phyloP scores from a whole-genome alignment of 2,888 invertebrate species.

The Gryllus longicercus region DNA sequence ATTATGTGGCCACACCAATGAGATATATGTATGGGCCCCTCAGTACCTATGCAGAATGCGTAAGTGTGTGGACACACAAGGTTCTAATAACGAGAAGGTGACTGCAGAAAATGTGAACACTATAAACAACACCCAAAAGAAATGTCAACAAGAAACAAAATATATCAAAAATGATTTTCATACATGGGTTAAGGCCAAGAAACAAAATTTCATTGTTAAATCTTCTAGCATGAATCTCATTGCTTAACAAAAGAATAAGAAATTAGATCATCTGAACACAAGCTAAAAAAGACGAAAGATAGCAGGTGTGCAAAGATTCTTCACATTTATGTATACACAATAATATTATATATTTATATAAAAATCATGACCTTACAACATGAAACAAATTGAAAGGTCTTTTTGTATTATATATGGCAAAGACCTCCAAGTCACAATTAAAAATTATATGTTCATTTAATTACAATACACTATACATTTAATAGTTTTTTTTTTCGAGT shows the following conservation, averaged over 20 bases:
- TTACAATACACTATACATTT: neutral
- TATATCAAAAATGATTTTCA: neutral
- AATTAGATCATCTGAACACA: neutral
- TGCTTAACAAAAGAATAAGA: neutral
- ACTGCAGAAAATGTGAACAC: neutral
- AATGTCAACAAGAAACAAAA: neutral
- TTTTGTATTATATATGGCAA: constrained; percentile 21
- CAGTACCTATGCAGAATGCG: neutral
- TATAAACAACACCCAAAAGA: neutral
- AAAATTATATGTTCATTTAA: neutral
- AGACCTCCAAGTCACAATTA: neutral
- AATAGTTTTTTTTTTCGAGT: constrained; percentile 23
- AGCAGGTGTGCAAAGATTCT: neutral
- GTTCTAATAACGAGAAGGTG: constrained; percentile 1
- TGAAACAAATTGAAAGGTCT: constrained; percentile 17
- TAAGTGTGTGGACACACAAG: neutral
- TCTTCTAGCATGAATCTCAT: neutral
- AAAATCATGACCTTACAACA: neutral
- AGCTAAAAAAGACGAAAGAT: neutral
- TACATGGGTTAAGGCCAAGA: neutral
- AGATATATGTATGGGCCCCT: neutral
- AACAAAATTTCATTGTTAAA: neutral
- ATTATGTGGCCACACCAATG: neutral
- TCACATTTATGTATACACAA: constrained; percentile 17
- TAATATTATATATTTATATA: neutral